Base-by-base conservation (phyloP, 2,113 vertebrate species). In the Aegithalos caudatus region DNA sequence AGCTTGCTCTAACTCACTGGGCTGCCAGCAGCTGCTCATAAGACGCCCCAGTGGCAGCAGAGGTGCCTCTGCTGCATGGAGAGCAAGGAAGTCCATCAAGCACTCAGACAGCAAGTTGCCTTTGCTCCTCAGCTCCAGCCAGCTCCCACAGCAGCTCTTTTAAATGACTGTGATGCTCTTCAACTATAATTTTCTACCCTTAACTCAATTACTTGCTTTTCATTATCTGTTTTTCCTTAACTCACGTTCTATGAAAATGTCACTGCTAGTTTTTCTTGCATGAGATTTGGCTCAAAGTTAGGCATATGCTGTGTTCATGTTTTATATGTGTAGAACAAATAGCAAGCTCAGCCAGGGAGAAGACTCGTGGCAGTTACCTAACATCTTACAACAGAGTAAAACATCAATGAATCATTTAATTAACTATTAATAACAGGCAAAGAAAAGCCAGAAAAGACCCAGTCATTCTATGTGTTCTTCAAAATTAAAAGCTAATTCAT, bases 401-500 rank as follows among this genome's bases (percentile, higher is more conserved):
- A 9, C 25, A 73, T 56, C 7, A 72, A 28, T 81, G n/a, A 94
- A 66, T 77, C 10, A 29, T 50, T 82, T 66, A 80, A 69, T 45
- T 53, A 65, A 48, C 45, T 70, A 86, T 81, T 40, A 81, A 51
- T 12, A 62, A 47, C 33, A 86, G 47, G 17, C 48, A 81, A 74
- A 24, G n/a, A 57, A 73, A 92, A 84, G 11, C 3, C 22, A 86
- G 45, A 48, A 80, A 73, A 66, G 25, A 76, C 18, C 3, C 25
- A 51, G 4, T 56, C 24, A 25, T 16, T 74, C 50, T 44, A 14
- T 7, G 16, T 54, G 17, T 60, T 71, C 61, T 71, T 48, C 20
- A 69, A 78, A 89, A 91, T 33, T 12, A 74, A 91, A 90, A 76
- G 25, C 18, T 81, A 62, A 71, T 78, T 92, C 4, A 15, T n/a